Evolutionary conservation across 2,113 vertebrate species (phyloP), one percentile per base, ranked within the genome.

Genomic region (Phylloscopus trochilus): DNA sequence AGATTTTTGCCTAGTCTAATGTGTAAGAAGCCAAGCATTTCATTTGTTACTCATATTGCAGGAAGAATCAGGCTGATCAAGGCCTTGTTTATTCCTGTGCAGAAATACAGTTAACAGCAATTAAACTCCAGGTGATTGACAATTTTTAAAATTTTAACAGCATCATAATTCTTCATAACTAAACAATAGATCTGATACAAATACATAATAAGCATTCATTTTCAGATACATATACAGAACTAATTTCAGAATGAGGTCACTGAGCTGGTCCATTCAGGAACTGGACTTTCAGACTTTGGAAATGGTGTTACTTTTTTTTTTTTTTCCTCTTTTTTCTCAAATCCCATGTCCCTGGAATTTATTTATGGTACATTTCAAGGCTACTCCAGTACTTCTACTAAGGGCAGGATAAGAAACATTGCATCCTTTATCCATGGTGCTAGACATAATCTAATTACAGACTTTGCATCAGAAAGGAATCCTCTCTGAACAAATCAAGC

Each of bases 371-470:
- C 33, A 55, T 95, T 93, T 82, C 81, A 94, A 95, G 88, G 67
- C 75, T 87, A 88, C 74, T 74, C 62, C 67, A 83, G 43, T 77
- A 85, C 46, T 83, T 51, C 78, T 1, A 2, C 39, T 70, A 77
- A 91, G 55, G 82, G 82, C 67, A 90, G 82, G 85, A 90, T 87
- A 90, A 93, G 83, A 83, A 90, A 92, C 6, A 4, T 33, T 74
- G 89, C 43, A 83, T 94, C 68, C 92, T 93, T 94, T 90, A 96
- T 78, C 95, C 89, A 75, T 27, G 75, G 59, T 83, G 64, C 85
- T 78, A 86, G 63, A 90, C 75, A 59, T 94, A 96, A 96, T 94
- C 95, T 94, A 90, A 96, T 96, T 97, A 97, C 75, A 92, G 93
- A 83, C 70, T 91, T 91, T 85, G 87, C 35, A 93, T 92, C 85